Evolutionary conservation across 2,797 vertebrate species (phyloP).

Genomic region (Loris lydekkerianus): DNA sequence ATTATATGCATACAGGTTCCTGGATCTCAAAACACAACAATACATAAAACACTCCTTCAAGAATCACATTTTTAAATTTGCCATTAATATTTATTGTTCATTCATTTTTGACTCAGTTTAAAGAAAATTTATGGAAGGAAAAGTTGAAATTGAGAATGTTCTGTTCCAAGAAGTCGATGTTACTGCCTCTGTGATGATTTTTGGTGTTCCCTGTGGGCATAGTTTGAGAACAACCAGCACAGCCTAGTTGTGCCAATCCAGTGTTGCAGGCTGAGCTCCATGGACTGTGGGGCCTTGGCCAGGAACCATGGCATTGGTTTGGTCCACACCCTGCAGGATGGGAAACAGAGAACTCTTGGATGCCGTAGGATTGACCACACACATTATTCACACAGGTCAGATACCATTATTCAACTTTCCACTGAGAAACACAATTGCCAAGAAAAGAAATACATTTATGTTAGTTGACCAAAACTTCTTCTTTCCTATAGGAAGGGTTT

Average conservation of each 20-base stretch:
- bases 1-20: constrained; percentile 63
- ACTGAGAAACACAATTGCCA: not conserved
- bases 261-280: not conserved
- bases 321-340: not conserved
- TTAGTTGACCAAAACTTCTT: not conserved
- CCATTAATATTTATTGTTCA: constrained; percentile 70
- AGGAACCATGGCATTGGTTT: not conserved
- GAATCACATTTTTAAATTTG: constrained; percentile 61
- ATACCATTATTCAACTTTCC: not conserved
- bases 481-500: not conserved
- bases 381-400: not conserved
- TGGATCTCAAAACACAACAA: constrained; percentile 70
- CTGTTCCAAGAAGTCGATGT: not conserved
- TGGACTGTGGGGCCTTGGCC: not conserved
- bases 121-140: constrained; percentile 61
- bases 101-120: constrained; percentile 40
- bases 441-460: not conserved
- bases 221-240: not conserved
- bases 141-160: constrained; percentile 35
- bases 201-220: not conserved
- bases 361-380: not conserved
- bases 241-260: not conserved
- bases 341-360: not conserved
- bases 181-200: not conserved
- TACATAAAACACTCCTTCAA: constrained; percentile 64